These are phyloP conservation scores for Dipodomys ordii DNA, from an alignment of 2,113 vertebrate genomes.

Conservation along the genomic window DNA sequence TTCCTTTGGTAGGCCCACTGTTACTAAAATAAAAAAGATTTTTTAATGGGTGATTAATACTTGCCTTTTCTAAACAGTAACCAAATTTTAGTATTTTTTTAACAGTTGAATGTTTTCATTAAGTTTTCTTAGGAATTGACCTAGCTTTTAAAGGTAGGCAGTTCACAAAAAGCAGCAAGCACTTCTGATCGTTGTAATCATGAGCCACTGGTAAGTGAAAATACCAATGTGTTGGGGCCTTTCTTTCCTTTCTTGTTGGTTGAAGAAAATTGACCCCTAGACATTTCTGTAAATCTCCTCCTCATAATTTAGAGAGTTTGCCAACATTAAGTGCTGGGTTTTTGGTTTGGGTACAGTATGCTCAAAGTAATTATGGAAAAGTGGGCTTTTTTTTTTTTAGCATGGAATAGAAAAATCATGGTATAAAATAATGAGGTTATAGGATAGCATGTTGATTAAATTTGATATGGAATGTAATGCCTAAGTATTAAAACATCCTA, in stretches of 20 bases:
- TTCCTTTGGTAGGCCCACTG: slow-evolving; percentile 76
- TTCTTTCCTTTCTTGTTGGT: slow-evolving; percentile 39
- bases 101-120: slow-evolving; percentile 61
- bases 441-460: slow-evolving; percentile 65
- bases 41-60: slow-evolving; percentile 75
- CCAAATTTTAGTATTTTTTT: slow-evolving; percentile 69
- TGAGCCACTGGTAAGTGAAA: slow-evolving; percentile 39
- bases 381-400: slow-evolving; percentile 31
- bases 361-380: slow-evolving; percentile 53
- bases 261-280: slow-evolving; percentile 35
- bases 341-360: slow-evolving; percentile 48
- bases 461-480: slow-evolving; percentile 52
- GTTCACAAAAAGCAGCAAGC: slow-evolving; percentile 43
- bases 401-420: slow-evolving; percentile 59
- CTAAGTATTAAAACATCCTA: slow-evolving; percentile 64
- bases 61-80: slow-evolving; percentile 68
- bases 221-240: neutral
- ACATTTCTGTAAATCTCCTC: slow-evolving; percentile 48
- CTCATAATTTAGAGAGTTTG: neutral
- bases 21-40: slow-evolving; percentile 80
- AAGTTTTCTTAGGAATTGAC: slow-evolving; percentile 70
- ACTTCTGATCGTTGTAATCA: slow-evolving; percentile 24
- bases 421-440: slow-evolving; percentile 53
- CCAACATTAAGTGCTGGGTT: neutral
- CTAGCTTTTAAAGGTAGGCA: slow-evolving; percentile 26